A percentile compares a stretch with the other conserved stretches of the same genome.
Conservation (phyloP, 2,888 invertebrate species). For the Lucinisca nassula region DNA sequence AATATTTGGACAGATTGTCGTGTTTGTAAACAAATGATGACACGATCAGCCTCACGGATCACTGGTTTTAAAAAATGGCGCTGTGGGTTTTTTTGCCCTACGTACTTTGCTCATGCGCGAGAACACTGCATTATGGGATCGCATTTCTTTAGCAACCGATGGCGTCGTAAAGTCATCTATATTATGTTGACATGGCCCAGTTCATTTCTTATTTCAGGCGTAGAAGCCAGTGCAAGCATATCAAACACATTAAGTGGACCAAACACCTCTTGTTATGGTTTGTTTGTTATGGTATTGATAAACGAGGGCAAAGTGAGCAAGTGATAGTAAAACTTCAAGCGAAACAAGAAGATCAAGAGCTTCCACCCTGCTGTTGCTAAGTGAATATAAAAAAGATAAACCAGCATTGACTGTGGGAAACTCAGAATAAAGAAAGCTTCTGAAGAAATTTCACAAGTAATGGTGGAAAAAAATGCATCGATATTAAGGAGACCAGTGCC, state of each 20-base stretch:
- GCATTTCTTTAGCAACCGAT: too few species aligned
- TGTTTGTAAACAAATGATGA: too few species aligned
- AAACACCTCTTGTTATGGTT: background rate
- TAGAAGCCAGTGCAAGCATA: background rate
- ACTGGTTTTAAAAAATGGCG: too few species aligned
- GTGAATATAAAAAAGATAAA: constrained; percentile 23
- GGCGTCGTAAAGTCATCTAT: too few species aligned
- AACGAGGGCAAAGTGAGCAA: background rate
- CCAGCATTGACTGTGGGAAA: constrained; percentile 27
- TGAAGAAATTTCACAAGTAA: background rate
- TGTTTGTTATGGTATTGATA: background rate
- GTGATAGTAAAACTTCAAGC: background rate
- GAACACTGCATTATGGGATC: too few species aligned
- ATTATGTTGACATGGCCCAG: background rate
- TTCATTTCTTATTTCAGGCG: background rate
- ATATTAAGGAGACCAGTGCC: constrained; percentile 18
- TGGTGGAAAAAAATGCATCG: background rate
- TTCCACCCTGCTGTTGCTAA: constrained; percentile 15
- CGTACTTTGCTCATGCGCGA: too few species aligned
- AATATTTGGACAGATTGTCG: too few species aligned
- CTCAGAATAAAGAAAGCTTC: constrained; percentile 20
- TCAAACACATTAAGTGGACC: background rate
- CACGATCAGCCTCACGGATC: too few species aligned
- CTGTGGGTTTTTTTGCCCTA: too few species aligned
- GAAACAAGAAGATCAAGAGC: background rate